Percentiles rank a stretch among this genome's conserved stretches.
phyloP scores from a whole-genome alignment of 2,888 invertebrate genomes.

The Cephus sareptanus region DNA sequence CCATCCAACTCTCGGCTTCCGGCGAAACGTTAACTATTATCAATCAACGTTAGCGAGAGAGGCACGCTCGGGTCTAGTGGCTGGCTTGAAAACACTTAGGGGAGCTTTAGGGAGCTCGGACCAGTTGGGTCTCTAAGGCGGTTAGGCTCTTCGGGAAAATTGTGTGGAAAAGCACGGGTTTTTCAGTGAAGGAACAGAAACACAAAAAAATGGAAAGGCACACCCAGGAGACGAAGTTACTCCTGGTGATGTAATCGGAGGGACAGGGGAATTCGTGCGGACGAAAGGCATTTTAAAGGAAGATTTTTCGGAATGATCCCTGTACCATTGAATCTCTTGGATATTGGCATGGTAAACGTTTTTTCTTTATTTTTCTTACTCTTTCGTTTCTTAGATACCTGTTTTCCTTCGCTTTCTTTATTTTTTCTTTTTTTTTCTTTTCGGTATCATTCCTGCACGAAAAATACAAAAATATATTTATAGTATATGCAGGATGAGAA shows the following conservation, averaged over 20 bases:
- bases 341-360: background rate
- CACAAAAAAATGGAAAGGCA: background rate
- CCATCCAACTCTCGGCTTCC: background rate
- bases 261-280: background rate
- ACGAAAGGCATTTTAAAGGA: background rate
- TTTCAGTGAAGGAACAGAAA: background rate
- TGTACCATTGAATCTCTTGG: background rate
- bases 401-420: background rate
- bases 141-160: background rate
- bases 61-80: background rate
- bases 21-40: background rate
- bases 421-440: too few species aligned
- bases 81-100: background rate
- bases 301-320: background rate
- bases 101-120: background rate
- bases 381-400: background rate
- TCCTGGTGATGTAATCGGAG: background rate
- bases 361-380: background rate
- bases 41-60: background rate
- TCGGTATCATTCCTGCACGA: background rate
- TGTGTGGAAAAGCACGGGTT: background rate
- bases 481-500: background rate
- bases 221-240: background rate
- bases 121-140: background rate
- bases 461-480: background rate